Percentiles rank a stretch among this genome's conserved stretches.
phyloP scores from a whole-genome alignment of 2,797 vertebrate species.

The Yasuhikotakia modesta region DNA sequence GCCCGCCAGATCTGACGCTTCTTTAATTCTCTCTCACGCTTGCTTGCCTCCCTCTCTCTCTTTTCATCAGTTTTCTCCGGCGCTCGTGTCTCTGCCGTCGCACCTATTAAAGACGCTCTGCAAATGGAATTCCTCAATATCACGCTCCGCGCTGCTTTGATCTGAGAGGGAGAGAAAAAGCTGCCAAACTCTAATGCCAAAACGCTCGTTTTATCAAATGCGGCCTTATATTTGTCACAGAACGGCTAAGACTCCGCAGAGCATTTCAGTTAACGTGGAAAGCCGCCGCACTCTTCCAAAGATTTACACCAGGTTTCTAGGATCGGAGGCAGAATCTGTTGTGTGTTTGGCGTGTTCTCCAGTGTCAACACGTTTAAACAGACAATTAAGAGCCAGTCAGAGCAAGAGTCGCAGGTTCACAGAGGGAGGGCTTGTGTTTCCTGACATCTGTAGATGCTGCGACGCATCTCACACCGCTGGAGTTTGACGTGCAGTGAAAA shows the following conservation, averaged over 20 bases:
- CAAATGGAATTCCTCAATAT: conserved; percentile 60
- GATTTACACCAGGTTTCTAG: not conserved
- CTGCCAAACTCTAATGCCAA: conserved; percentile 26
- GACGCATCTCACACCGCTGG: too few species aligned
- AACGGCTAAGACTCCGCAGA: conserved; percentile 24
- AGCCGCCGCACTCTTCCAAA: not conserved
- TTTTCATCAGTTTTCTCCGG: conserved; percentile 53
- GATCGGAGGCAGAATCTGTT: too few species aligned
- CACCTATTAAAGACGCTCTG: conserved; percentile 58
- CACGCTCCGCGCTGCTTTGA: conserved; percentile 50
- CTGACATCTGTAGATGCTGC: too few species aligned
- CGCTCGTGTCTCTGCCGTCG: conserved; percentile 38
- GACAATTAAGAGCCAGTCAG: too few species aligned
- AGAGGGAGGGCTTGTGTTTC: too few species aligned
- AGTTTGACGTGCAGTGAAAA: too few species aligned
- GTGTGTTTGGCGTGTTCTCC: too few species aligned
- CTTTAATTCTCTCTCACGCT: conserved; percentile 50
- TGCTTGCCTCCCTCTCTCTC: conserved; percentile 6
- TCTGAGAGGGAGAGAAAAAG: conserved; percentile 30
- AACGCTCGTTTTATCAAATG: conserved; percentile 43
- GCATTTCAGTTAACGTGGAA: conserved; percentile 29
- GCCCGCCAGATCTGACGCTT: conserved; percentile 45
- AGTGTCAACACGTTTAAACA: too few species aligned
- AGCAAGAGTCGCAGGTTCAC: too few species aligned
- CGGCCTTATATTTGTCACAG: conserved; percentile 25